Conservation (phyloP, 2,113 vertebrate species). For the Patagioenas fasciata region DNA sequence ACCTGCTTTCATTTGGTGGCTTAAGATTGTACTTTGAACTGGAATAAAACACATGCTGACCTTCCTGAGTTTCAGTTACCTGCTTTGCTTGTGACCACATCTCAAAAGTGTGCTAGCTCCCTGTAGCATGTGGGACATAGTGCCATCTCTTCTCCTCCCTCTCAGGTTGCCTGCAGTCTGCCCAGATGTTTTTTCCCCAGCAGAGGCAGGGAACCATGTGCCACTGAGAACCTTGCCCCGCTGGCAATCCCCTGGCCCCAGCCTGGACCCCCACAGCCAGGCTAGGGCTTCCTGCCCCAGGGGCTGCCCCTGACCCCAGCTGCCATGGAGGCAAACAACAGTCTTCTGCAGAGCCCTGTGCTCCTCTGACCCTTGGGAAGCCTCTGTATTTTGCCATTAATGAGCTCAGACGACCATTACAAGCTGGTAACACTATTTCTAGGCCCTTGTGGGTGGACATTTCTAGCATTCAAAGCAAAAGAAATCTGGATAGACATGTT, state of each 20-base stretch:
- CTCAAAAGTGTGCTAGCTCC: background rate
- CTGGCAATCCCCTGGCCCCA: background rate
- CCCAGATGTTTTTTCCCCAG: accelerated
- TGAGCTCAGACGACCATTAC: background rate
- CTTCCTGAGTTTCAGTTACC: background rate
- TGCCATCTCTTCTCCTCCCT: accelerated
- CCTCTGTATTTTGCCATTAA: background rate
- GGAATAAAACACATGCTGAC: background rate
- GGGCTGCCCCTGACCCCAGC: accelerated
- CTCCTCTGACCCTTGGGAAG: accelerated
- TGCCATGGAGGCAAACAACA: accelerated
- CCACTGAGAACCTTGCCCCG: background rate
- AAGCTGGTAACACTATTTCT: background rate
- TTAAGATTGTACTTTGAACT: background rate
- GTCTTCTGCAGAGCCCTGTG: background rate
- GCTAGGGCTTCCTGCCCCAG: accelerated
- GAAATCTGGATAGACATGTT: background rate
- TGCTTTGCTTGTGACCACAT: background rate
- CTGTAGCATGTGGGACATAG: accelerated
- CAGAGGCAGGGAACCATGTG: accelerated
- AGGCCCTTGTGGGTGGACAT: too few species aligned
- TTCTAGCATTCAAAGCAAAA: background rate
- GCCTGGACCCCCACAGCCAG: accelerated
- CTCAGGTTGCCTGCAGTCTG: accelerated
- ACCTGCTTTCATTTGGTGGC: background rate